phyloP scores from a whole-genome alignment of 92 coral and sea anemone species.

The Paragorgia papillata region DNA sequence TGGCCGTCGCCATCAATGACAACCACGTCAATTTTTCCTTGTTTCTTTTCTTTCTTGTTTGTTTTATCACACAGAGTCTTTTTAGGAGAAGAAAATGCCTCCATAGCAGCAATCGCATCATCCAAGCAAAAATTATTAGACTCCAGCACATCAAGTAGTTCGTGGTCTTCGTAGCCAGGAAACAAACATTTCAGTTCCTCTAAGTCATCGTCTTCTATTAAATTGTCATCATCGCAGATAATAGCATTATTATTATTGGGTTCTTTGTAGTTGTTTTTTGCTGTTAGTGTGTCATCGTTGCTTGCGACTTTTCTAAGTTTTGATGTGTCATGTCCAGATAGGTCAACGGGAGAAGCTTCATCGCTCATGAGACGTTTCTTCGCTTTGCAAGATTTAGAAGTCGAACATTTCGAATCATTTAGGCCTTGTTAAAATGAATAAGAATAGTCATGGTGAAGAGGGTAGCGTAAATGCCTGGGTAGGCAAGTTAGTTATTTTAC shows the following conservation, averaged over 20 bases:
- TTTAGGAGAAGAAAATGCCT: conserved; percentile 13
- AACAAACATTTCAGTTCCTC: background rate
- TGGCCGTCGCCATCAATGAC: conserved; percentile 34
- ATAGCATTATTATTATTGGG: no score
- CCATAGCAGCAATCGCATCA: conserved; percentile 25
- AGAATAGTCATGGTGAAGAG: background rate
- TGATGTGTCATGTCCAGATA: background rate
- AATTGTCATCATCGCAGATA: background rate
- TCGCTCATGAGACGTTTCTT: background rate
- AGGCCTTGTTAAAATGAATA: conserved; percentile 19
- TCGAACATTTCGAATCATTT: conserved; percentile 54
- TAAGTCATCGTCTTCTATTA: background rate
- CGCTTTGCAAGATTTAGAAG: background rate
- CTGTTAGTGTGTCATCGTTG: background rate
- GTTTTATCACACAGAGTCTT: background rate
- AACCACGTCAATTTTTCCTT: conserved; percentile 14
- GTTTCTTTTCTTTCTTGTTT: background rate
- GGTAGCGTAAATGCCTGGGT: no score
- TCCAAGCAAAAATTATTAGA: conserved; percentile 4
- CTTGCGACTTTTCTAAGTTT: background rate
- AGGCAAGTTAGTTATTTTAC: no score
- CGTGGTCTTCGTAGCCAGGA: conserved; percentile 4
- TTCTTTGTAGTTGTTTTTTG: background rate
- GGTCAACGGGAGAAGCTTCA: background rate
- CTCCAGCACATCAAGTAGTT: conserved; percentile 7